Percentiles rank a stretch among this genome's conserved stretches.
Evolutionary conservation across 2,888 invertebrate genomes (phyloP).

Genomic region (Tetanocera ferruginea): DNA sequence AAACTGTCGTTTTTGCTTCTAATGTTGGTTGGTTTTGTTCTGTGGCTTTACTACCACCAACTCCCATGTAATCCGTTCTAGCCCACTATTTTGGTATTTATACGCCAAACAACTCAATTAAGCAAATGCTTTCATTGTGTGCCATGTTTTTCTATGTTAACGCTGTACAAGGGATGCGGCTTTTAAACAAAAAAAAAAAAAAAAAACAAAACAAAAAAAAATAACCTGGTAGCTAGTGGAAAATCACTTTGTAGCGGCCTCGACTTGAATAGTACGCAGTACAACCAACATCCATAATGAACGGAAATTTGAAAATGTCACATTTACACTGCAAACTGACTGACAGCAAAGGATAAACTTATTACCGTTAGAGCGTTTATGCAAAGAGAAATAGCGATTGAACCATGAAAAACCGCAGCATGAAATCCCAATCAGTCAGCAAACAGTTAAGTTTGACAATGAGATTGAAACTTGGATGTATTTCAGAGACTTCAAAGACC

Average conservation of each 20-base stretch:
- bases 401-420: too few relatives aligned
- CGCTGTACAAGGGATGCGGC: background rate
- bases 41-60: background rate
- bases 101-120: constrained; percentile 36
- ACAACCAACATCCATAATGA: background rate
- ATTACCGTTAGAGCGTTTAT: too few relatives aligned
- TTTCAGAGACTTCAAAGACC: too few relatives aligned
- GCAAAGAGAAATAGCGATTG: too few relatives aligned
- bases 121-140: constrained; percentile 23
- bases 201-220: background rate
- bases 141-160: background rate
- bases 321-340: background rate
- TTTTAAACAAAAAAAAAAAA: background rate
- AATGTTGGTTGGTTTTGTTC: background rate
- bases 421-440: too few relatives aligned
- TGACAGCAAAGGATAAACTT: too few relatives aligned
- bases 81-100: constrained; percentile 31
- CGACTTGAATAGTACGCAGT: background rate
- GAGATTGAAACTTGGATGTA: too few relatives aligned
- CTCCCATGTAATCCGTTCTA: constrained; percentile 18
- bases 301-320: background rate
- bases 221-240: background rate
- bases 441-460: too few relatives aligned
- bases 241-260: background rate
- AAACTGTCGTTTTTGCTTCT: background rate